Evolutionary conservation across 2,888 invertebrate genomes (phyloP).

Genomic region (Diachrysia chrysitis): DNA sequence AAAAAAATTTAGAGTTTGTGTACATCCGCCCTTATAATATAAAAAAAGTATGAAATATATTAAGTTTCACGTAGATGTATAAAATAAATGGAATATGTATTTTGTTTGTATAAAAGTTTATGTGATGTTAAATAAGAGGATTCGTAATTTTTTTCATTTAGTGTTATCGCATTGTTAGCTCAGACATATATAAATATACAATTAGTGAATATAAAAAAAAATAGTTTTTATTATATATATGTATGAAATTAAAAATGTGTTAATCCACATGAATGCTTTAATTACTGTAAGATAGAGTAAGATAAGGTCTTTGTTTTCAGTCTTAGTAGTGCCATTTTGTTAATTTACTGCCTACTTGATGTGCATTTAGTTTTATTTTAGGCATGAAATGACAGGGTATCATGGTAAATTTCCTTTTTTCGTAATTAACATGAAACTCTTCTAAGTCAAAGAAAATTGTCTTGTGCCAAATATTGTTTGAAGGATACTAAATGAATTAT

Average conservation of each 20-base stretch:
- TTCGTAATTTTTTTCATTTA: conserved; percentile 50
- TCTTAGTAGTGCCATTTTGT: conserved; percentile 78
- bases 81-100: conserved; percentile 47
- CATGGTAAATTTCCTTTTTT: conserved; percentile 67
- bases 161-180: conserved; percentile 60
- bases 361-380: conserved; percentile 76
- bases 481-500: conserved; percentile 20
- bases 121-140: conserved; percentile 53
- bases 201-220: conserved; percentile 58
- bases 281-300: conserved; percentile 86
- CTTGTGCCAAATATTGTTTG: conserved; percentile 42
- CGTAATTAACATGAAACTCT: conserved; percentile 36
- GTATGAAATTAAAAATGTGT: conserved; percentile 72
- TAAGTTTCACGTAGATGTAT: conserved; percentile 67
- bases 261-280: conserved; percentile 85
- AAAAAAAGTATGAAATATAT: conserved; percentile 57
- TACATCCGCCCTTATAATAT: conserved; percentile 79
- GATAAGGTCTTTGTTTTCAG: conserved; percentile 63
- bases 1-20: conserved; percentile 79
- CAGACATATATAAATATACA: conserved; percentile 65
- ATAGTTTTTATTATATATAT: conserved; percentile 60
- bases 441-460: conserved; percentile 16
- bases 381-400: conserved; percentile 87
- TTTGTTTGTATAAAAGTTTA: conserved; percentile 56
- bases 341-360: conserved; percentile 65